phyloP scores from a whole-genome alignment of 2,888 invertebrate genomes.

The Rotaria macrura region DNA sequence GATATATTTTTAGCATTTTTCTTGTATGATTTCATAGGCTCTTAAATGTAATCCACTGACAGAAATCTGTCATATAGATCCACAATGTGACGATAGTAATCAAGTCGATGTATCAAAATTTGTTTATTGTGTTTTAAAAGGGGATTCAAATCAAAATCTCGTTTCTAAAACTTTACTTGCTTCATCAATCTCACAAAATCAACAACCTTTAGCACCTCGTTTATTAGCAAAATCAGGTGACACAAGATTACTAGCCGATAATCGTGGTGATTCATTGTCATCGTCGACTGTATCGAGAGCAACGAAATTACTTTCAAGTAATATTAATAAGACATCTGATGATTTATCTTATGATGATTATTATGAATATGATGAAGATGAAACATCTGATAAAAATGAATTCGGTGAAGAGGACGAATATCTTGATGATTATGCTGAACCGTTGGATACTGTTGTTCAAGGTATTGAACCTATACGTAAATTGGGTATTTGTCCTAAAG shows the following conservation, averaged over 20 bases:
- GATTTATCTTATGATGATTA: not conserved
- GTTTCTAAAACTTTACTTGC: no score
- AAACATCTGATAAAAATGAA: not conserved
- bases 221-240: not conserved
- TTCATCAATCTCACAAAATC: not conserved
- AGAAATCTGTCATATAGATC: not conserved
- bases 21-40: not conserved
- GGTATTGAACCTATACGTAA: not conserved
- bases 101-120: not conserved
- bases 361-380: not conserved
- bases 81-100: not conserved
- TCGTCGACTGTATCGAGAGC: no score
- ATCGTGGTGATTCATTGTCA: not conserved
- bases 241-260: not conserved
- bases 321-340: not conserved
- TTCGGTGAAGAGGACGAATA: not conserved
- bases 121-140: not conserved
- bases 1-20: no score
- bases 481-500: not conserved
- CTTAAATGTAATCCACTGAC: not conserved
- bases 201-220: not conserved
- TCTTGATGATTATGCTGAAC: not conserved
- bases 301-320: no score
- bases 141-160: not conserved
- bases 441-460: not conserved